phyloP scores from a whole-genome alignment of 1,140 invertebrate species.

The Orussus abietinus region DNA sequence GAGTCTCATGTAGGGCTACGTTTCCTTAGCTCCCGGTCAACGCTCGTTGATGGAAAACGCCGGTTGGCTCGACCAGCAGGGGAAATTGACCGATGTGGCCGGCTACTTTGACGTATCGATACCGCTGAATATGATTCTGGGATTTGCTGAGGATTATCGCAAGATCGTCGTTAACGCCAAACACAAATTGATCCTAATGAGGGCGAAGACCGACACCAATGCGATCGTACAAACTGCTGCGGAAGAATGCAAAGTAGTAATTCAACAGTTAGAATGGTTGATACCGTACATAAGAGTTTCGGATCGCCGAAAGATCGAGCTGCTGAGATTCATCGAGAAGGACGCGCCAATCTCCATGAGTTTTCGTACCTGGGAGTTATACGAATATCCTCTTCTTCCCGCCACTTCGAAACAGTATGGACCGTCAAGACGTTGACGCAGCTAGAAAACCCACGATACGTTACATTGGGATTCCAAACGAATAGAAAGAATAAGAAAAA shows the following conservation, averaged over 20 bases:
- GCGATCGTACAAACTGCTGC: conserved; percentile 9
- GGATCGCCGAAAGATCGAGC: conserved; percentile 21
- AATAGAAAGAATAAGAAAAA: conserved; percentile 14
- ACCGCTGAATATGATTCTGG: conserved; percentile 40
- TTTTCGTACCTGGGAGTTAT: conserved; percentile 37
- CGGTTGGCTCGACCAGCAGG: conserved; percentile 25
- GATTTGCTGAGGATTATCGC: conserved; percentile 51
- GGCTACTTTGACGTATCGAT: conserved; percentile 41
- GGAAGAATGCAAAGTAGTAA: conserved; percentile 17
- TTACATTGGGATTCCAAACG: conserved; percentile 26
- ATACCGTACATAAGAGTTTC: conserved; percentile 23
- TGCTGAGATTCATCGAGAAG: conserved; percentile 24
- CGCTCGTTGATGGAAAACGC: conserved; percentile 24
- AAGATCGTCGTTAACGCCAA: conserved; percentile 47
- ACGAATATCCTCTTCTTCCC: conserved; percentile 35
- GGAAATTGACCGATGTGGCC: conserved; percentile 10
- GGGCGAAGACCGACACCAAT: conserved; percentile 29
- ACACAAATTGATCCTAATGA: conserved; percentile 47
- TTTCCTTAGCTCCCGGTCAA: conserved; percentile 26
- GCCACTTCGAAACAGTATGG: conserved; percentile 22
- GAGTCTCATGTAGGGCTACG: conserved; percentile 40
- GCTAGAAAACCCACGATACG: conserved; percentile 24
- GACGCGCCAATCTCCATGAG: conserved; percentile 25
- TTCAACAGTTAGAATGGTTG: conserved; percentile 21
- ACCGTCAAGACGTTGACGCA: conserved; percentile 20